These are phyloP conservation scores for Mixornis gularis DNA, from an alignment of 2,113 vertebrate genomes.

Conservation along the genomic window DNA sequence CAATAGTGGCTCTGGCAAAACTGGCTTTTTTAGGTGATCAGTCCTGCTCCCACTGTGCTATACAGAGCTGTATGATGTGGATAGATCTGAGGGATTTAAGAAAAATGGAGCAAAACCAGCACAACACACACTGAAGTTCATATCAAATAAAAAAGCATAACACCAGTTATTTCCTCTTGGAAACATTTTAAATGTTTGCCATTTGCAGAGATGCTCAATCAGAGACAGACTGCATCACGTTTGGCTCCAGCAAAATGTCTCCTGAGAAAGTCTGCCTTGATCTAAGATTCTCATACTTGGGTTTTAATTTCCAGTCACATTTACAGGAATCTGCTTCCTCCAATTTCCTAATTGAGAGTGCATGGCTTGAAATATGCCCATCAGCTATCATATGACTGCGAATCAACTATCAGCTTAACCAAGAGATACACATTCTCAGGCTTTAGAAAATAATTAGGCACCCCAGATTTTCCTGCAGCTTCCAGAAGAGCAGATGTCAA, in stretches of 20 bases:
- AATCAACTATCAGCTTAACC: not conserved
- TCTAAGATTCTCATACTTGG: not conserved
- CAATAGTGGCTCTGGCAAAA: not conserved
- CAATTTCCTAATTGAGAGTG: conserved; percentile 9
- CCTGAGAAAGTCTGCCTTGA: conserved; percentile 15
- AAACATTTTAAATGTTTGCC: not conserved
- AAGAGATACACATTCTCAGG: not conserved
- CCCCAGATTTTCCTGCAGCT: not conserved
- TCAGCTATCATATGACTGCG: not conserved
- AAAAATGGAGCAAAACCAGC: not conserved
- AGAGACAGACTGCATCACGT: not conserved
- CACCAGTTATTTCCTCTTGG: not conserved
- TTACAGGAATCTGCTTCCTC: conserved; percentile 14
- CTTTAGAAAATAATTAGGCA: not conserved
- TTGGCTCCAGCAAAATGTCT: not conserved
- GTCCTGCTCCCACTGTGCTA: not conserved
- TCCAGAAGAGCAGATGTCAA: not conserved
- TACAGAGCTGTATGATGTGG: not conserved
- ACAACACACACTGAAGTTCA: not conserved
- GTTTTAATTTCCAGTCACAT: conserved; percentile 27
- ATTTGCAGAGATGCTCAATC: not conserved
- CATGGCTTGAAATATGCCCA: conserved; percentile 4
- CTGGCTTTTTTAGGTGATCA: not conserved
- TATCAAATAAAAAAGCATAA: not conserved
- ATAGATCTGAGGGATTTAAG: not conserved